Evolutionary conservation across 92 coral and sea anemone genomes (phyloP).

Genomic region (Epizoanthus illoricatus): DNA sequence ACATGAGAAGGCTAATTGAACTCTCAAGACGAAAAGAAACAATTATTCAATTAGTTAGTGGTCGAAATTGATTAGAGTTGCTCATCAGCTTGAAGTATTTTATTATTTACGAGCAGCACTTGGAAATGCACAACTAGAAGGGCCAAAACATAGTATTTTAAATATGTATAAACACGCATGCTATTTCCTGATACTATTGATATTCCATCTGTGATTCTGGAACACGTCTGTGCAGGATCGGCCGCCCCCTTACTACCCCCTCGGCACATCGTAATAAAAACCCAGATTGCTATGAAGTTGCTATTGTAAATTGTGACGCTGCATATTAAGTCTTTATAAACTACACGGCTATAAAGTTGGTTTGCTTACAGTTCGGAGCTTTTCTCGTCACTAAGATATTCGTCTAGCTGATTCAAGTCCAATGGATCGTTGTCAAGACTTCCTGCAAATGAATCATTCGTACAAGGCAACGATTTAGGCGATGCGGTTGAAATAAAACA

Average conservation of each 20-base stretch:
- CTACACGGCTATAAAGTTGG: neutral
- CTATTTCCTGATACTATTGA: neutral
- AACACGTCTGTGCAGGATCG: neutral
- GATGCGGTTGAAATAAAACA: conserved; percentile 1
- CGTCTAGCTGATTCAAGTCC: conserved; percentile 28
- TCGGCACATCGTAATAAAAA: conserved; percentile 12
- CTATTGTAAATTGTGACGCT: neutral
- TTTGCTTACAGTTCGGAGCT: conserved; percentile 18
- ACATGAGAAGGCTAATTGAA: conserved; percentile 3
- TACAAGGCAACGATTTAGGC: conserved; percentile 6
- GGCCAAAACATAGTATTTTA: neutral
- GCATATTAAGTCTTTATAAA: neutral
- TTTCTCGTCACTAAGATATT: conserved; percentile 28
- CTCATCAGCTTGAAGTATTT: conserved; percentile 14
- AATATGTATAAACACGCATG: neutral
- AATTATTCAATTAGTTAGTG: conserved; percentile 32
- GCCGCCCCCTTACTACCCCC: neutral
- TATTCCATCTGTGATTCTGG: neutral
- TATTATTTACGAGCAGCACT: conserved; percentile 8
- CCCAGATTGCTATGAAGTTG: conserved; percentile 2
- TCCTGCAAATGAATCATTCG: neutral
- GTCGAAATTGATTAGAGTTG: conserved; percentile 9
- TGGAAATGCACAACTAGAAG: neutral
- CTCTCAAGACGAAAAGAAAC: conserved; percentile 15
- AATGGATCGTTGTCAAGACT: conserved; percentile 21